Evolutionary conservation across 2,888 invertebrate species (phyloP).

Genomic region (Catocala sponsa): DNA sequence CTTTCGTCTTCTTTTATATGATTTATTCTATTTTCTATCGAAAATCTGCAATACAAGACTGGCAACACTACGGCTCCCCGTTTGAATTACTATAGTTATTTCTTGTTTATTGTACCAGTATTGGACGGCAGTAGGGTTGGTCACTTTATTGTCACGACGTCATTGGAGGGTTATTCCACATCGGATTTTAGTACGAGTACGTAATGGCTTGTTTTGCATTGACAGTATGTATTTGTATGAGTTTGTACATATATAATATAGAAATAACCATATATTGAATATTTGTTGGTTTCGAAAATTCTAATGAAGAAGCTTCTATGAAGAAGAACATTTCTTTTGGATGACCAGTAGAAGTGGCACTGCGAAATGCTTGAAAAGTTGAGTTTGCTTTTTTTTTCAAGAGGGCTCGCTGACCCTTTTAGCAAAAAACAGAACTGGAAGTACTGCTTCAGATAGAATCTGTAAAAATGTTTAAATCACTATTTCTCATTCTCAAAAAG

Average conservation of each 20-base stretch:
- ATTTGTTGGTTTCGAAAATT: too few species aligned
- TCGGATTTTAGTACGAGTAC: slow-evolving; percentile 31
- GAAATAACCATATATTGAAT: neutral
- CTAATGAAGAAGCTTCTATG: too few species aligned
- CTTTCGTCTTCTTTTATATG: too few species aligned
- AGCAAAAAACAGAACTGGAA: too few species aligned
- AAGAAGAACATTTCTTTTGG: too few species aligned
- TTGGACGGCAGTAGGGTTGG: slow-evolving; percentile 52
- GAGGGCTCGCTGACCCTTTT: too few species aligned
- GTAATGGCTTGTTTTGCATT: slow-evolving; percentile 23
- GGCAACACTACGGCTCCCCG: slow-evolving; percentile 35
- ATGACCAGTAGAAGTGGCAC: too few species aligned
- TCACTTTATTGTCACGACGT: slow-evolving; percentile 52
- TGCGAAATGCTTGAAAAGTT: too few species aligned
- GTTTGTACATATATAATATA: neutral
- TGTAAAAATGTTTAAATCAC: too few species aligned
- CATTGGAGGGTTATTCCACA: slow-evolving; percentile 39
- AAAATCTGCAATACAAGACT: neutral
- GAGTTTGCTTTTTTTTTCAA: too few species aligned
- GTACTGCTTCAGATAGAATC: too few species aligned
- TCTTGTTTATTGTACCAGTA: slow-evolving; percentile 48
- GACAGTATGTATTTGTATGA: neutral
- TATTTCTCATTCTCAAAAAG: too few species aligned
- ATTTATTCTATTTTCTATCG: neutral
- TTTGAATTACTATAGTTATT: slow-evolving; percentile 53